A percentile compares a stretch with the other conserved stretches of the same genome.
phyloP scores from a whole-genome alignment of 2,113 vertebrate species.

The Australoheros scitulus region DNA sequence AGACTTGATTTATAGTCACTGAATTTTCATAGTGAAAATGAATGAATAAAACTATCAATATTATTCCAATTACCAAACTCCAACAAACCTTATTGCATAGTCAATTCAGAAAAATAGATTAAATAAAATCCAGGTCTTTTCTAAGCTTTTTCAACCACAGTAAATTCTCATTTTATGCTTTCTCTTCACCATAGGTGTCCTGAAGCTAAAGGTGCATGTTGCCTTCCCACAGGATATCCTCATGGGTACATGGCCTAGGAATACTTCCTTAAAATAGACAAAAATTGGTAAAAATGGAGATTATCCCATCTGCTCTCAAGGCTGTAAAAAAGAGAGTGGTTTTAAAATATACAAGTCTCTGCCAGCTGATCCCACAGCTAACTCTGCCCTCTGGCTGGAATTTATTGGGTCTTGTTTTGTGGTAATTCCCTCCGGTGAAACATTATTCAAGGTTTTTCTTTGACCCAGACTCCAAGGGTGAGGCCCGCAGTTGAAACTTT shows the following conservation, averaged over 20 bases:
- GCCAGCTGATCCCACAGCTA: constrained; percentile 11
- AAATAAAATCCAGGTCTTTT: neutral
- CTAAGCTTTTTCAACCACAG: neutral
- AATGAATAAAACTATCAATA: no score
- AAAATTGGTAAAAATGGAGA: constrained; percentile 10
- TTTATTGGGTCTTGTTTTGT: constrained; percentile 39
- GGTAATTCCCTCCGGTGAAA: neutral
- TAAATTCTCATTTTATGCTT: neutral
- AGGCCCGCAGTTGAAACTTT: constrained; percentile 4
- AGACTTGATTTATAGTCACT: no score
- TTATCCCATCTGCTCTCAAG: constrained; percentile 18
- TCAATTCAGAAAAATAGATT: neutral
- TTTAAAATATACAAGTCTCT: neutral
- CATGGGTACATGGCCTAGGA: constrained; percentile 26
- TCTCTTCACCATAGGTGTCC: constrained; percentile 2
- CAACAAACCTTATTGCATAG: no score
- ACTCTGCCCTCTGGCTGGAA: constrained; percentile 16
- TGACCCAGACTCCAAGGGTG: constrained; percentile 11
- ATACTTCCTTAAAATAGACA: neutral
- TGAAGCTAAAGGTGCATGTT: neutral
- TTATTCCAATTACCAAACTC: no score
- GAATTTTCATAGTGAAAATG: no score
- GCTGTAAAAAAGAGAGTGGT: constrained; percentile 9
- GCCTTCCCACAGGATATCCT: neutral
- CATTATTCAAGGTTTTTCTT: constrained; percentile 2